Evolutionary conservation across 2,113 vertebrate genomes (phyloP), one percentile per base, ranked within the genome.

Genomic region (Coryphaenoides rupestris): DNA sequence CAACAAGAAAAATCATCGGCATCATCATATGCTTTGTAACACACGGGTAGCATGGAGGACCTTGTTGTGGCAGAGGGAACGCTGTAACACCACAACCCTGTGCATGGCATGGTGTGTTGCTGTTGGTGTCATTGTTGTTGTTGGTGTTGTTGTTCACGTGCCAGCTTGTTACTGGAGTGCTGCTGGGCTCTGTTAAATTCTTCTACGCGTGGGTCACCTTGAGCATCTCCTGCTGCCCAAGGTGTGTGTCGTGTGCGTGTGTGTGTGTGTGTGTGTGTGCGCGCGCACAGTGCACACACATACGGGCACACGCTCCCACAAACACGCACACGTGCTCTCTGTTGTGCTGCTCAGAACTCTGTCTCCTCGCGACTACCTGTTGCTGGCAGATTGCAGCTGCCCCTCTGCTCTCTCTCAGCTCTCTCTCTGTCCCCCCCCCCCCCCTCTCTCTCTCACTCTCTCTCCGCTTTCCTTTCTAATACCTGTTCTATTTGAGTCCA

Each of bases 341-440:
- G 64, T 56, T 56, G 53, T 72, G 74, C 64, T 73, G 73, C n/a
- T 23, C 59, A 82, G 77, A 82, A 68, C 80, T 72, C 73, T 70
- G 75, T 75, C 81, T 85, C 78, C 80, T 88, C 78, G 78, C 72
- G 53, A 73, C 86, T 86, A 90, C 91, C 89, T 90, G 91, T 92
- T 90, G 90, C 89, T 89, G 80, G 81, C 86, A 67, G 65, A 79
- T 76, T 77, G 59, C 62, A 52, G 65, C 70, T 78, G 72, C 69
- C 53, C 14, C 2, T 63, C 68, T 71, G 64, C 63, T 72, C 60
- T 65, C n/a, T n/a, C n/a, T n/a, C 19, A 7, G 22, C 26, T 21
- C 19, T 33, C 67, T n/a, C n/a, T n/a, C n/a, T n/a, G n/a, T n/a
- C n/a, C n/a, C n/a, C n/a, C n/a, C n/a, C n/a, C n/a, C n/a, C n/a